Base-by-base conservation (phyloP, 2,888 invertebrate genomes). In the Salpingus planirostris region DNA sequence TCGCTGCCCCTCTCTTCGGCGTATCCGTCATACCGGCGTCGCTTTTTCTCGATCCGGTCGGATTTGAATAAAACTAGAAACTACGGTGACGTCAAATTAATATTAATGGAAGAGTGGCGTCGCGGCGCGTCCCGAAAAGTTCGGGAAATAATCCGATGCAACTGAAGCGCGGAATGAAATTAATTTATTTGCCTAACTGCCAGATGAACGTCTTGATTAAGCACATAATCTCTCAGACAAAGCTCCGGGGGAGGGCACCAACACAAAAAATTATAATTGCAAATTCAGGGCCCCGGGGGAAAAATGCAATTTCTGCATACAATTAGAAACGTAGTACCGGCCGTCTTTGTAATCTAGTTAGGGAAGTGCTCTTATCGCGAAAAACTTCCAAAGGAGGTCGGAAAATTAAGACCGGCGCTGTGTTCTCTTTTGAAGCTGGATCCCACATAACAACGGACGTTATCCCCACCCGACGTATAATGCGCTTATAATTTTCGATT, bases 271-370 rank as follows among this genome's bases (percentile, higher is more conserved):
- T 18, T 18, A 18, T 18, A 18, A 18, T 18, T 18, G 18, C 18
- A 18, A 18, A 18, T 18, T 8, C 18, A 18, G 18, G 8, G 18
- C 8, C 18, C 5, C 5, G 18, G 5, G 21, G 25, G 23, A 32
- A 33, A 33, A 37, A 22, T 22, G 33, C 37, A 21, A 27, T 38
- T 38, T 31, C 28, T 34, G 34, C 34, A 29, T 31, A 31, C 31
- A 38, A 38, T 38, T 38, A 34, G 24, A 24, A n/a, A n/a, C n/a
- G n/a, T n/a, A n/a, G n/a, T n/a, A n/a, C n/a, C n/a, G n/a, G n/a
- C n/a, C n/a, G n/a, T n/a, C n/a, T n/a, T n/a, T n/a, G n/a, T n/a
- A n/a, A n/a, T n/a, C n/a, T n/a, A n/a, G n/a, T 18, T 8, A 18
- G 18, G n/a, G n/a, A n/a, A n/a, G n/a, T n/a, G n/a, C n/a, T n/a